phyloP scores from a whole-genome alignment of 92 coral and sea anemone genomes.

The Heteractis magnifica region DNA sequence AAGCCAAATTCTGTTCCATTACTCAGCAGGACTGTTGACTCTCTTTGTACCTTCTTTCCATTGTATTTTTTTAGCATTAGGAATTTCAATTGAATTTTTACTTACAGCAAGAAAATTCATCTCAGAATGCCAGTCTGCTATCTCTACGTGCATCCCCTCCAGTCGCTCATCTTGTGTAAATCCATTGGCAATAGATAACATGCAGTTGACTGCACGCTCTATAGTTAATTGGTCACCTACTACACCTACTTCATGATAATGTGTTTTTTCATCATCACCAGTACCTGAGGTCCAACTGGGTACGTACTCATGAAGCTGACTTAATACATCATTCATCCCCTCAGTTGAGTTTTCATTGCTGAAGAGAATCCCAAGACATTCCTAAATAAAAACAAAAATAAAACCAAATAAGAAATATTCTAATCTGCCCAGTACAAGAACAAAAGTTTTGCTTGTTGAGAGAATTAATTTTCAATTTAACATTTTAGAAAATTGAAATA shows the following conservation, averaged over 20 bases:
- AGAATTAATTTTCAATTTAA: too few species aligned
- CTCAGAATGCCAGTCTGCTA: constrained; percentile 27
- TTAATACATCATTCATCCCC: not conserved
- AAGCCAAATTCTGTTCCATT: too few species aligned
- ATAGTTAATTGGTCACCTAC: constrained; percentile 52
- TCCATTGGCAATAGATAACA: constrained; percentile 32
- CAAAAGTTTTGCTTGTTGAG: too few species aligned
- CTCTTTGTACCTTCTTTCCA: too few species aligned
- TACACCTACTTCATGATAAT: constrained; percentile 6
- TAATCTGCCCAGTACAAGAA: too few species aligned
- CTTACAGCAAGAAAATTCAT: constrained; percentile 21
- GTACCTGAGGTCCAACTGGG: not conserved
- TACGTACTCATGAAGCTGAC: not conserved
- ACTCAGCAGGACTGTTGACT: too few species aligned
- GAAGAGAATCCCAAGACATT: not conserved
- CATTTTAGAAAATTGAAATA: too few species aligned
- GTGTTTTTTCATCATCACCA: not conserved
- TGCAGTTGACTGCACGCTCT: constrained; percentile 39
- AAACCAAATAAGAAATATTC: too few species aligned
- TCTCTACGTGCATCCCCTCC: constrained; percentile 31
- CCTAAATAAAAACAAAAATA: not conserved
- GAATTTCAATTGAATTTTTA: not conserved
- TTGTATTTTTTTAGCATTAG: too few species aligned
- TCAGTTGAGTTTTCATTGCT: not conserved
- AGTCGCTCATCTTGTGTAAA: constrained; percentile 37